Percentiles rank a stretch among this genome's conserved stretches.
phyloP scores from a whole-genome alignment of 2,888 invertebrate genomes.

The Lobophora halterata region DNA sequence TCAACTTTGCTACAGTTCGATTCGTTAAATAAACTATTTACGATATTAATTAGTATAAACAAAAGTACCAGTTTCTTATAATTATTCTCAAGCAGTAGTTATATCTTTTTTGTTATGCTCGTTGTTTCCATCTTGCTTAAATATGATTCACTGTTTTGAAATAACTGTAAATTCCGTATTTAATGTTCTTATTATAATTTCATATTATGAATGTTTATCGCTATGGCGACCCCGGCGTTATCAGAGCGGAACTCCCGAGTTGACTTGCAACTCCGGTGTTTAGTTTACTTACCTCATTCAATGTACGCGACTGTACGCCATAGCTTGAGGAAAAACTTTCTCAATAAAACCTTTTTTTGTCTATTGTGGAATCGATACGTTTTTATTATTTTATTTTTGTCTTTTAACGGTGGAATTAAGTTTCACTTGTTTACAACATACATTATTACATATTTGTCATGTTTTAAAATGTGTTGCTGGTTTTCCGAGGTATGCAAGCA shows the following conservation, averaged over 20 bases:
- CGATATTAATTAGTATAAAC: no score
- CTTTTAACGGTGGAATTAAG: no score
- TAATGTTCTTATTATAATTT: slow-evolving; percentile 20
- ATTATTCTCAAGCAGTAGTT: no score
- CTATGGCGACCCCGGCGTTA: slow-evolving; percentile 41
- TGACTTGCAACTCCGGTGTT: slow-evolving; percentile 33
- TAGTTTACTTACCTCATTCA: slow-evolving; percentile 27
- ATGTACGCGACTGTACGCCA: not conserved
- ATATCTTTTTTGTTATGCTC: no score
- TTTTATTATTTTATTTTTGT: no score
- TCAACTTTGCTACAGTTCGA: no score
- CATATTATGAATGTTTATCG: slow-evolving; percentile 35
- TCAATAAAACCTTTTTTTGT: not conserved
- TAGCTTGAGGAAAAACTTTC: not conserved
- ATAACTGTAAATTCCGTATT: slow-evolving; percentile 15
- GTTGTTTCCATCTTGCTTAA: slow-evolving; percentile 7
- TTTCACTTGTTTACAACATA: no score
- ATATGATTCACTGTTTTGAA: slow-evolving; percentile 14
- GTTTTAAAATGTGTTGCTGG: no score
- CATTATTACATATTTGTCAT: no score
- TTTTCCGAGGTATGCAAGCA: no score
- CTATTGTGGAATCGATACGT: not conserved
- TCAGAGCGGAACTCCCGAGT: slow-evolving; percentile 50
- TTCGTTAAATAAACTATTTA: no score
- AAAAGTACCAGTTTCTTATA: no score